phyloP scores from a whole-genome alignment of 1,140 invertebrate species.

The Drosophila virilis region DNA sequence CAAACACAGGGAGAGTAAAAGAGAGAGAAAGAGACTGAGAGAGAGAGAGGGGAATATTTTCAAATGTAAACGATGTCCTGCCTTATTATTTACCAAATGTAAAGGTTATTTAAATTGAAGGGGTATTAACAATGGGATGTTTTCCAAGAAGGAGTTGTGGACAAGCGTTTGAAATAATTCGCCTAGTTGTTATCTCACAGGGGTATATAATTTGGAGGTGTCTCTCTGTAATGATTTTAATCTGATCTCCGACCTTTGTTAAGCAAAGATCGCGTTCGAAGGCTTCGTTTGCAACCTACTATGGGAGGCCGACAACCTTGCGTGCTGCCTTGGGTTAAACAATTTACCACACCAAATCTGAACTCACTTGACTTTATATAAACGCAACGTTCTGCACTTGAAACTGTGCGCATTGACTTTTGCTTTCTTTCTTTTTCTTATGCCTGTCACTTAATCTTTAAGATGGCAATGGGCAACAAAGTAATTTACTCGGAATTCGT shows the following conservation, averaged over 20 bases:
- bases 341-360: not conserved
- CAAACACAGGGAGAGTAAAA: not conserved
- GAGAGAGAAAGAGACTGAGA: not conserved
- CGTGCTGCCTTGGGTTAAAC: slow-evolving; percentile 1
- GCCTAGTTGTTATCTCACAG: too few species aligned
- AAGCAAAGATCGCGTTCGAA: too few species aligned
- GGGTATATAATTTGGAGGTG: too few species aligned
- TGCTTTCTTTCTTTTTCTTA: not conserved
- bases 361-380: slow-evolving; percentile 33
- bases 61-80: slow-evolving; percentile 23
- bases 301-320: too few species aligned
- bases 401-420: slow-evolving; percentile 32
- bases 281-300: too few species aligned
- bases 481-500: slow-evolving; percentile 46
- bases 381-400: slow-evolving; percentile 31
- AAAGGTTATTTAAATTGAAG: not conserved
- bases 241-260: too few species aligned
- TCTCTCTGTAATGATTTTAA: too few species aligned
- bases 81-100: slow-evolving; percentile 38
- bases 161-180: too few species aligned
- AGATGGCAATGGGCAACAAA: slow-evolving; percentile 59
- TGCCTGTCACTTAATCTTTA: slow-evolving; percentile 73
- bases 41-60: slow-evolving; percentile 9
- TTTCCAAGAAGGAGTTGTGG: too few species aligned
- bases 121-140: too few species aligned